Evolutionary conservation across 2,113 vertebrate species (phyloP).

Genomic region (Romanogobio albipinnatus): DNA sequence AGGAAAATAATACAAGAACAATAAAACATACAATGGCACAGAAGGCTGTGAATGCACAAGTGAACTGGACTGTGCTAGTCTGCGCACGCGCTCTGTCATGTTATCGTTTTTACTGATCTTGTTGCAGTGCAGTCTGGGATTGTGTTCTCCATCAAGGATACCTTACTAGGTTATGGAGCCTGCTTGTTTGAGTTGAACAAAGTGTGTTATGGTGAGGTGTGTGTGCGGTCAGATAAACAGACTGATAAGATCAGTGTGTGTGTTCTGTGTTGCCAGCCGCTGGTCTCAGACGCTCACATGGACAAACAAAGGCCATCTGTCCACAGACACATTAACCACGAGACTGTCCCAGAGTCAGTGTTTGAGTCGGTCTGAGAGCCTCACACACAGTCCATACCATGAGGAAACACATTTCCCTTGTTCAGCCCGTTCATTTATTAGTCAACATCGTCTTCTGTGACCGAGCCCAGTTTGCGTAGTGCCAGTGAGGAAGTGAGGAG

Average conservation of each 20-base stretch:
- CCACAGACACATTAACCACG: background rate
- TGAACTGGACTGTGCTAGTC: no score
- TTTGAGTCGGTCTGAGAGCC: background rate
- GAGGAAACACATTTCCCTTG: background rate
- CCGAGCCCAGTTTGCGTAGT: no score
- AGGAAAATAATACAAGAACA: no score
- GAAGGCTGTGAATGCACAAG: no score
- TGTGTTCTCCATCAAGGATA: background rate
- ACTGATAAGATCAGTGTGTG: slow-evolving; percentile 5
- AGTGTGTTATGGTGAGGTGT: background rate
- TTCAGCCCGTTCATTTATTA: background rate
- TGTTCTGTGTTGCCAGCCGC: background rate
- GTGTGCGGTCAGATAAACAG: background rate
- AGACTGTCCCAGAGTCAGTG: background rate
- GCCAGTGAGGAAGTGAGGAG: no score
- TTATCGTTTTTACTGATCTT: background rate
- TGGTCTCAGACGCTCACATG: background rate
- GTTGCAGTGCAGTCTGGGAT: slow-evolving; percentile 6
- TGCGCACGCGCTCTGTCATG: background rate
- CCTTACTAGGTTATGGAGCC: background rate
- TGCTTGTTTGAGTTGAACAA: background rate
- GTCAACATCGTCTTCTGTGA: no score
- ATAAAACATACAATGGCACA: no score
- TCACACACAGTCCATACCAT: background rate
- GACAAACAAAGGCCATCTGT: background rate